Evolutionary conservation across 2,888 invertebrate genomes (phyloP).

Genomic region (Stramonita haemastoma): DNA sequence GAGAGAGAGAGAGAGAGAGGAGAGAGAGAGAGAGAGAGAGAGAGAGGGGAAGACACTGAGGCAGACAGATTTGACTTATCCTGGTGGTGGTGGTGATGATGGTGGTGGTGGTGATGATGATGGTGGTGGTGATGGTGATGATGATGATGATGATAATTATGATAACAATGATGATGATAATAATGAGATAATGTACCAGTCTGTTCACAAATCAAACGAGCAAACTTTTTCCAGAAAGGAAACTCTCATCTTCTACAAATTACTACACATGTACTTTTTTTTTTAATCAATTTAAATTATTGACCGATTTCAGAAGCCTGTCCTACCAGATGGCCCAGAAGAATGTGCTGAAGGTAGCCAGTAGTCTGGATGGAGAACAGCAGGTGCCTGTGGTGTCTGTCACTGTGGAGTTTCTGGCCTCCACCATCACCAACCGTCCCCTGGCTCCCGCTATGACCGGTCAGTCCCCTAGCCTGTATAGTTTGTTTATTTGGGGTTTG

Average conservation of each 20-base stretch:
- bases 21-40: too few relatives aligned
- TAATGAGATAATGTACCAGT: not conserved
- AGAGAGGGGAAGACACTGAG: too few relatives aligned
- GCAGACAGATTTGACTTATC: too few relatives aligned
- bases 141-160: too few relatives aligned
- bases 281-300: not conserved
- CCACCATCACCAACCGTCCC: not conserved
- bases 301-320: not conserved
- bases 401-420: not conserved
- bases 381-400: not conserved
- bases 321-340: not conserved
- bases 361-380: not conserved
- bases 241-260: too few relatives aligned
- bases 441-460: not conserved
- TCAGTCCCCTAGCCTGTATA: not conserved
- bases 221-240: too few relatives aligned
- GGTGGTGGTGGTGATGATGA: too few relatives aligned
- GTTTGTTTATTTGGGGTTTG: too few relatives aligned
- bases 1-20: too few relatives aligned
- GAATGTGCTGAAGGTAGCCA: not conserved
- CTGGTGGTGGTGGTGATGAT: too few relatives aligned
- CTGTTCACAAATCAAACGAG: not conserved
- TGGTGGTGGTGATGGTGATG: too few relatives aligned
- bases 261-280: not conserved
- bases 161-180: too few relatives aligned